Evolutionary conservation across 2,888 invertebrate species (phyloP), one percentile per base, ranked within the genome.

Genomic region (Drosophila pullipes): DNA sequence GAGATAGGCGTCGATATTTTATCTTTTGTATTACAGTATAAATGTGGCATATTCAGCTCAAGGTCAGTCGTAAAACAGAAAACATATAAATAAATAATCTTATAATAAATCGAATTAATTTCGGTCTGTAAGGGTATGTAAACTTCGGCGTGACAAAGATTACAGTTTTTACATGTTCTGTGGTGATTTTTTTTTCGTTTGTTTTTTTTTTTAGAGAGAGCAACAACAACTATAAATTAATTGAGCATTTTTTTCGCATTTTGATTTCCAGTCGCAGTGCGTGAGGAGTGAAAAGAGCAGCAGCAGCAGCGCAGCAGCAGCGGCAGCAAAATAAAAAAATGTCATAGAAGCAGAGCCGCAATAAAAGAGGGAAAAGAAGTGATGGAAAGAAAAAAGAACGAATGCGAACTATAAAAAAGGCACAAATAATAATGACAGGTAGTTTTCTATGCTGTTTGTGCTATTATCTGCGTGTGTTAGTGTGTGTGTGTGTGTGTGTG

Each of bases 391-490:
- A 52, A 55, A 52, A 28, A 41, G 58, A 61, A 30, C 49, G 72
- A 76, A 74, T 63, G 74, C 58, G 69, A 82, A 78, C 68, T 72
- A 83, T 60, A 84, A 78, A 75, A 74, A 61, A 81, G 82, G 74
- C 74, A 78, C 84, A 76, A 83, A 80, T 80, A 81, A 83, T 90
- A 87, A 90, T 87, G 87, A 84, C 90, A 90, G 87, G 89, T 86
- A 90, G 90, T 90, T 89, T 82, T 80, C 83, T 83, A 79, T 79
- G 79, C 77, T 77, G 25, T 66, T 66, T 63, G 30, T 61, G 66
- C 68, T 70, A 78, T 71, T 82, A 71, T 71, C 70, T 77, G 62
- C 58, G 47, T 67, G 59, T 53, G 52, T 49, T 52, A 41, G 53
- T 62, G 61, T 60, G 41, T 55, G 5, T 61, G 31, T 68, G 25